Evolutionary conservation across 2,797 vertebrate genomes (phyloP).

Genomic region (Basileuterus tristriatus): DNA sequence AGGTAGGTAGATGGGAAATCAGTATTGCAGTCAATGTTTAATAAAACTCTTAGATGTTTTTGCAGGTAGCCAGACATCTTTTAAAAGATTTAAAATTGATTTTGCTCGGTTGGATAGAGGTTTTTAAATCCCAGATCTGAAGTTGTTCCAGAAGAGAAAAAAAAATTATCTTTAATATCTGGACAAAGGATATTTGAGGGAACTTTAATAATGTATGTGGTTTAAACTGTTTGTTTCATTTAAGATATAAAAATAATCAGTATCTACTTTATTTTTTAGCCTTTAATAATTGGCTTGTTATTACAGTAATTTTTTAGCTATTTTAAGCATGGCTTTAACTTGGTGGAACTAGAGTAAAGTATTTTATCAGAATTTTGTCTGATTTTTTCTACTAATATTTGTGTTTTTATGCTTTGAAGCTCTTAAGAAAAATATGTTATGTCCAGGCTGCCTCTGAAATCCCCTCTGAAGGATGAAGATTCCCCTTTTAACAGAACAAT

Average conservation of each 20-base stretch:
- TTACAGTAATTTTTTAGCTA: not conserved
- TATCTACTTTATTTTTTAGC: not conserved
- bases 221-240: not conserved
- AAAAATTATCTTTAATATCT: not conserved
- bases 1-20: not conserved
- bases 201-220: not conserved
- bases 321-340: not conserved
- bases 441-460: not conserved
- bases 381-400: not conserved
- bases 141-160: not conserved
- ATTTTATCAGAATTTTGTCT: not conserved
- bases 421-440: not conserved
- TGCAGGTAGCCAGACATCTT: not conserved
- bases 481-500: not conserved
- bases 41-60: not conserved
- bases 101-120: not conserved
- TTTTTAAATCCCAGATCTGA: not conserved
- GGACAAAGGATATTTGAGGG: not conserved
- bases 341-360: not conserved
- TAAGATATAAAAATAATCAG: not conserved
- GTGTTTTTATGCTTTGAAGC: not conserved
- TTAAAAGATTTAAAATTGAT: not conserved
- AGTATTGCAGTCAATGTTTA: not conserved
- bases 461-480: not conserved
- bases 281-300: not conserved